A percentile compares a stretch with the other conserved stretches of the same genome.
These are phyloP conservation scores for Apotomis betuletana DNA, from an alignment of 2,888 invertebrate genomes.

Conservation along the genomic window DNA sequence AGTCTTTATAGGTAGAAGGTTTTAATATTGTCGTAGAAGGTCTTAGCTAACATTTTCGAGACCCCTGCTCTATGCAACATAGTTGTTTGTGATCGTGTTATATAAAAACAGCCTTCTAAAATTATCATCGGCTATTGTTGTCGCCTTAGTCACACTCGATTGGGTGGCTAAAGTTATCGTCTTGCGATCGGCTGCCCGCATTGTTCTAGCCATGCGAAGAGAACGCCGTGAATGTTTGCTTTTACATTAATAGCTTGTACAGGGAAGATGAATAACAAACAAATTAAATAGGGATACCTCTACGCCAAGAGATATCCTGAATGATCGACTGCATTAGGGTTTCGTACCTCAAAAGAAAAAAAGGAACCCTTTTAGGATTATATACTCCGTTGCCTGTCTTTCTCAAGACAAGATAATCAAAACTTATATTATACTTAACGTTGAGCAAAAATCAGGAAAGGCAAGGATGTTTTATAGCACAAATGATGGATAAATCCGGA, in stretches of 20 bases:
- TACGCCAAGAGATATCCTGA: not conserved
- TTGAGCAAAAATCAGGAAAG: no score
- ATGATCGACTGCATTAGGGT: not conserved
- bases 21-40: no score
- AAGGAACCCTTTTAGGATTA: no score
- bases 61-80: not conserved
- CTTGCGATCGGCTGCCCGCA: conserved; percentile 19
- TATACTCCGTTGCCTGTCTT: no score
- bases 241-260: conserved; percentile 9
- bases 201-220: conserved; percentile 21
- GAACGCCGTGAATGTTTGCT: conserved; percentile 17
- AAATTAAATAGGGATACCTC: not conserved
- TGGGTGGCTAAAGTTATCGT: conserved; percentile 20
- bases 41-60: no score
- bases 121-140: conserved; percentile 15
- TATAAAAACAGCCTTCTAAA: conserved; percentile 11
- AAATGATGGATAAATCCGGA: no score
- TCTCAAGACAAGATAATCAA: no score
- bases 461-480: no score
- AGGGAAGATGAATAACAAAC: not conserved
- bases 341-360: no score
- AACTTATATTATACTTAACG: no score
- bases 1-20: no score
- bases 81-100: not conserved
- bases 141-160: conserved; percentile 19